Evolutionary conservation across 2,888 invertebrate genomes (phyloP).

Genomic region (Ochropleura plecta): DNA sequence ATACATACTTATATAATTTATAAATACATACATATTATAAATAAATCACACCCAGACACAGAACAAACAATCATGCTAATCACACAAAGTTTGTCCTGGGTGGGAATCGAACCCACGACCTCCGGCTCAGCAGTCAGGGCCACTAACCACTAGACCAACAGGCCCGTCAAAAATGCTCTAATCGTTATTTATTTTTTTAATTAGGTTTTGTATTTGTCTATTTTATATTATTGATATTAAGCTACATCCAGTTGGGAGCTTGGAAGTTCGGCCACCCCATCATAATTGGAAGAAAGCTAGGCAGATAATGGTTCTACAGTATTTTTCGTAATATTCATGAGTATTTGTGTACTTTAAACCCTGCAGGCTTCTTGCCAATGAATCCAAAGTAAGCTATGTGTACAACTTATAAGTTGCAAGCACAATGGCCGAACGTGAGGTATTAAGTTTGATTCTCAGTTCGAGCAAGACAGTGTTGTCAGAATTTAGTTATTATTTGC

Average conservation of each 20-base stretch:
- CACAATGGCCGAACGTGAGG: constrained; percentile 26
- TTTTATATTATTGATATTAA: too few relatives aligned
- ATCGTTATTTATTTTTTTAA: too few relatives aligned
- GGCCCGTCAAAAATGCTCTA: too few relatives aligned
- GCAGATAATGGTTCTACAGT: neutral
- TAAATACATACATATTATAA: too few relatives aligned
- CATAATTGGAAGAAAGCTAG: neutral
- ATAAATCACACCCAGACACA: too few relatives aligned
- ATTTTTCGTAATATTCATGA: constrained; percentile 31
- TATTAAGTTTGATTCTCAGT: constrained; percentile 37
- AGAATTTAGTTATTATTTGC: constrained; percentile 11
- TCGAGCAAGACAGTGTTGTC: constrained; percentile 27
- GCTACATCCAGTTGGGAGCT: neutral
- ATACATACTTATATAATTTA: too few relatives aligned
- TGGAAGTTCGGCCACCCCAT: neutral
- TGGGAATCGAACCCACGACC: too few relatives aligned
- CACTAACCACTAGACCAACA: too few relatives aligned
- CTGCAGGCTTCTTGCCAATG: constrained; percentile 11
- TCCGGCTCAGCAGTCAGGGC: too few relatives aligned
- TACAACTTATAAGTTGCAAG: constrained; percentile 35
- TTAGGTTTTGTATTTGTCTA: too few relatives aligned
- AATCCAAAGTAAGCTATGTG: constrained; percentile 28
- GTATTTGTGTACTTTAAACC: neutral
- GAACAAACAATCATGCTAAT: too few relatives aligned
- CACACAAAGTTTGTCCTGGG: too few relatives aligned